phyloP scores from a whole-genome alignment of 92 coral and sea anemone species.

The Porites rus region DNA sequence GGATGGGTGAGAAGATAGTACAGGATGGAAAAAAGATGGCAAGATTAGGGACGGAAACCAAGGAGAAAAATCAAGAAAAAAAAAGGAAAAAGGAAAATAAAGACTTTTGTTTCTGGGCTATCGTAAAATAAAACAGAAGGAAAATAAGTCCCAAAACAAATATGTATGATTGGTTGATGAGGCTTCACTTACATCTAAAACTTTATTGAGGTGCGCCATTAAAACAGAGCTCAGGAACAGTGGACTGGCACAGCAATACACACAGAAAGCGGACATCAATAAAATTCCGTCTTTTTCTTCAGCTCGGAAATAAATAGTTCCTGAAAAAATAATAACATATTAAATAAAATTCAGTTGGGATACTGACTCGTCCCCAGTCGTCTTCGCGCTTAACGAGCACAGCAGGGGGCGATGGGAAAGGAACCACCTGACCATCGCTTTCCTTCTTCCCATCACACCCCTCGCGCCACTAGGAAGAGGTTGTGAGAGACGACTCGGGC shows the following conservation, averaged over 20 bases:
- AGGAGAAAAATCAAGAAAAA: neutral
- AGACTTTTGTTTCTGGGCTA: neutral
- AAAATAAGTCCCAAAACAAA: too few relatives aligned
- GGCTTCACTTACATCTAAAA: constrained; percentile 44
- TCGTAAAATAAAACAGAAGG: neutral
- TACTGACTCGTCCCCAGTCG: too few relatives aligned
- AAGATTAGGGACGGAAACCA: neutral
- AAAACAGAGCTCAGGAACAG: constrained; percentile 66
- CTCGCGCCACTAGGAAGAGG: too few relatives aligned
- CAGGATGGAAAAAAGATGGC: neutral
- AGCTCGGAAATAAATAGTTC: constrained; percentile 60
- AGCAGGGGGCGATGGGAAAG: too few relatives aligned
- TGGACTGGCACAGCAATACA: constrained; percentile 64
- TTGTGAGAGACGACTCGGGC: too few relatives aligned
- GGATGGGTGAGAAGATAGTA: neutral
- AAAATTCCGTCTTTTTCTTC: constrained; percentile 55
- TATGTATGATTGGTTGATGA: too few relatives aligned
- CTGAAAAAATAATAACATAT: neutral
- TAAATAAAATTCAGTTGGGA: neutral
- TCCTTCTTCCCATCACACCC: too few relatives aligned
- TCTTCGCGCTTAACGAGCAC: too few relatives aligned
- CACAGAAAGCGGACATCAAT: constrained; percentile 71
- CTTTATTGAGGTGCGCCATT: constrained; percentile 71
- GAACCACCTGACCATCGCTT: too few relatives aligned
- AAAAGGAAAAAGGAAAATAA: neutral